A percentile compares a stretch with the other conserved stretches of the same genome.
Conservation (phyloP, 92 coral and sea anemone genomes). For the Epizoanthus illoricatus region DNA sequence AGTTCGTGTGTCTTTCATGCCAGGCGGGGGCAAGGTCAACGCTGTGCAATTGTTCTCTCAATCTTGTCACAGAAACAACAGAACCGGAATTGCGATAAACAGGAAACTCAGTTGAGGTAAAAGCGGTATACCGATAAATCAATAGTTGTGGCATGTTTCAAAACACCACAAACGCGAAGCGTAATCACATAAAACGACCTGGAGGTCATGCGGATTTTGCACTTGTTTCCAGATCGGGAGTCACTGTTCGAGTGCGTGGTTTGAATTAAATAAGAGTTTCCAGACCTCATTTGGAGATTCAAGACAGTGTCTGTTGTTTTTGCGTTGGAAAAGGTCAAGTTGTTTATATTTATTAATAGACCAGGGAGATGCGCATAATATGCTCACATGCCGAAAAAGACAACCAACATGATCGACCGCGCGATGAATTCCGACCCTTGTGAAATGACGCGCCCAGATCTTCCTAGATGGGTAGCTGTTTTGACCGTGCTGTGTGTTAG, state of each 20-base stretch:
- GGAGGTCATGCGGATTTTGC: no score
- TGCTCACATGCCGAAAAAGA: background rate
- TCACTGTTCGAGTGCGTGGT: no score
- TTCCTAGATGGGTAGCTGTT: slow-evolving; percentile 67
- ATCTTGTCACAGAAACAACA: background rate
- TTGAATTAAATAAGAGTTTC: no score
- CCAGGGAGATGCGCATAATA: background rate
- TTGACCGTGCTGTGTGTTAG: slow-evolving; percentile 56
- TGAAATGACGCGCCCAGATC: slow-evolving; percentile 38
- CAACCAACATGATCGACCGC: background rate
- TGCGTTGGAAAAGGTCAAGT: background rate
- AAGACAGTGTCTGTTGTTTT: no score
- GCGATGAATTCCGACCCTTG: background rate
- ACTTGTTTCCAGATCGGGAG: no score
- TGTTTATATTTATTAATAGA: no score
- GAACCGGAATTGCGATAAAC: background rate
- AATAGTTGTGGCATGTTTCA: background rate
- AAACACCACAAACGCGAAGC: no score
- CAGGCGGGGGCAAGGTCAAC: background rate
- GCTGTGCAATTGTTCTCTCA: slow-evolving; percentile 17
- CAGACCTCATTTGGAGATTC: no score
- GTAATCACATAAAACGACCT: no score
- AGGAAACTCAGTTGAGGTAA: background rate
- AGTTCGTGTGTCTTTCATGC: background rate
- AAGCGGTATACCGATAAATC: background rate